Conservation (phyloP, 2,113 vertebrate species). For the Microcebus jonahi region DNA sequence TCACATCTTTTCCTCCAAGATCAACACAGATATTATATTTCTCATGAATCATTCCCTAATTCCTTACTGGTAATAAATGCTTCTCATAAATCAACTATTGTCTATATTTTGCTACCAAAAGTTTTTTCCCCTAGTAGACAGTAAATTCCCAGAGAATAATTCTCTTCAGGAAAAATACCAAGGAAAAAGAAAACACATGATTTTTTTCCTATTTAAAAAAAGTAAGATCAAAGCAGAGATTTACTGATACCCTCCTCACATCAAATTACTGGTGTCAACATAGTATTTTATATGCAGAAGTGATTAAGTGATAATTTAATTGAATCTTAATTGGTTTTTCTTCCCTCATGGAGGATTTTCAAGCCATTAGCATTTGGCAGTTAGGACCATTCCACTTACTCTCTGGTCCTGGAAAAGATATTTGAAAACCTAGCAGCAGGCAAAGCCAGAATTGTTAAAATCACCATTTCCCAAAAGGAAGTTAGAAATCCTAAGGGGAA, state of each 20-base stretch:
- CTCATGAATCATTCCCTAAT: not conserved
- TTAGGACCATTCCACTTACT: not conserved
- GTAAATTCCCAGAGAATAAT: not conserved
- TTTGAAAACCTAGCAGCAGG: slow-evolving; percentile 46
- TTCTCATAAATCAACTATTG: slow-evolving; percentile 32
- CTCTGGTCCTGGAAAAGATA: slow-evolving; percentile 61
- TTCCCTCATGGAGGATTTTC: slow-evolving; percentile 2
- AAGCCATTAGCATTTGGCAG: slow-evolving; percentile 29
- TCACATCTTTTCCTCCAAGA: not conserved
- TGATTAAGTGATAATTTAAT: slow-evolving; percentile 25
- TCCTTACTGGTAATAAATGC: slow-evolving; percentile 26
- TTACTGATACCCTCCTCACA: slow-evolving; percentile 1
- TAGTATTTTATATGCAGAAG: not conserved
- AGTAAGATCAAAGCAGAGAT: not conserved
- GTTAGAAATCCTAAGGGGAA: slow-evolving; percentile 51
- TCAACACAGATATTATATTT: not conserved
- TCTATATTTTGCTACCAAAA: slow-evolving; percentile 4
- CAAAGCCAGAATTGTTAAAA: slow-evolving; percentile 66
- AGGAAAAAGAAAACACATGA: not conserved
- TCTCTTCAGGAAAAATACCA: slow-evolving; percentile 18
- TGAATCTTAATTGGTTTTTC: slow-evolving; percentile 6
- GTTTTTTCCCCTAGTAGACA: not conserved
- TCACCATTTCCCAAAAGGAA: slow-evolving; percentile 48
- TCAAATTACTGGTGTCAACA: not conserved
- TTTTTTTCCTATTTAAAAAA: not conserved